Evolutionary conservation across 2,797 vertebrate species (phyloP).

Genomic region (Pterois miles): DNA sequence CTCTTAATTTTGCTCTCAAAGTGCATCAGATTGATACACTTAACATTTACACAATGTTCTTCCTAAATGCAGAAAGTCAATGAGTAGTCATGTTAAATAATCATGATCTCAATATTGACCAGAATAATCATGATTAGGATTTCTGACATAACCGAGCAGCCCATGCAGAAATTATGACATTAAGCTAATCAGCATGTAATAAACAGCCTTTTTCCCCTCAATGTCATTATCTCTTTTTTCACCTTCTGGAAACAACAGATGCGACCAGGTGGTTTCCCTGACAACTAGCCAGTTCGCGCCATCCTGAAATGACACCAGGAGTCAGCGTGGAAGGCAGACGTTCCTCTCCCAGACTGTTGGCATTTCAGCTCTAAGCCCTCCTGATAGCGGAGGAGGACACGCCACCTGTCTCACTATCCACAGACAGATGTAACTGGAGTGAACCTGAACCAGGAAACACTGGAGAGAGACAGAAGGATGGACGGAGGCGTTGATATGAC

Average conservation of each 20-base stretch:
- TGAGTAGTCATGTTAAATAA: too few species aligned
- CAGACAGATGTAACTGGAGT: conserved; percentile 56
- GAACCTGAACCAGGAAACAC: conserved; percentile 41
- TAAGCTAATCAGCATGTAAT: not conserved
- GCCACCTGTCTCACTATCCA: conserved; percentile 63
- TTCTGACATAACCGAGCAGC: too few species aligned
- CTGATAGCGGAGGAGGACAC: conserved; percentile 29
- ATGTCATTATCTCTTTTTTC: conserved; percentile 16
- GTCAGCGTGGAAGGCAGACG: conserved; percentile 42
- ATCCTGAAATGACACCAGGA: conserved; percentile 57
- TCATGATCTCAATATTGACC: too few species aligned
- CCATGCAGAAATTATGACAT: too few species aligned
- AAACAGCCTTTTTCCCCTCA: not conserved
- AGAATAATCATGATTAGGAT: too few species aligned
- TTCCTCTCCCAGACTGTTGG: conserved; percentile 48
- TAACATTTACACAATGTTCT: too few species aligned
- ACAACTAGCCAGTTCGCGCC: conserved; percentile 50
- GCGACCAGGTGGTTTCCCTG: conserved; percentile 62
- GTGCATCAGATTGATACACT: too few species aligned
- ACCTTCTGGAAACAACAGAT: conserved; percentile 48
- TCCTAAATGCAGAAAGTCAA: too few species aligned
- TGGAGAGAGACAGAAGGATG: conserved; percentile 21
- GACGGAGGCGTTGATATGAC: conserved; percentile 22
- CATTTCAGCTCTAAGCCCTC: conserved; percentile 58
- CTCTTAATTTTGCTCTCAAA: too few species aligned